These are phyloP conservation scores for Drosophila trapezifrons DNA, from an alignment of 1,140 invertebrate genomes.

Conservation along the genomic window DNA sequence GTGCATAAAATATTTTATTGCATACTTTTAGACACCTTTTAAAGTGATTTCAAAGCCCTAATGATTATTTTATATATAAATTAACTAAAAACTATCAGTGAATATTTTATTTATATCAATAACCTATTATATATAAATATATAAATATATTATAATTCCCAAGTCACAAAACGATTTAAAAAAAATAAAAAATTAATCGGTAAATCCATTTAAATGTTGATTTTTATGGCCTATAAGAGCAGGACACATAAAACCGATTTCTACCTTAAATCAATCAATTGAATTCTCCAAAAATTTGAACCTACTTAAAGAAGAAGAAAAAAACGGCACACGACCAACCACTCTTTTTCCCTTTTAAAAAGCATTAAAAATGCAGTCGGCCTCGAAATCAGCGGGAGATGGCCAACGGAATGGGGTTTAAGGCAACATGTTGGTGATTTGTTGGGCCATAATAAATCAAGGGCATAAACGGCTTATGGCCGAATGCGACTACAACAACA, in stretches of 20 bases:
- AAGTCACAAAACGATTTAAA: too few species aligned
- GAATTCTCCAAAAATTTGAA: slow-evolving; percentile 10
- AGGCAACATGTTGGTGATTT: slow-evolving; percentile 50
- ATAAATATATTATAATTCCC: too few species aligned
- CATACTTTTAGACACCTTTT: too few species aligned
- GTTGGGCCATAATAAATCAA: slow-evolving; percentile 70
- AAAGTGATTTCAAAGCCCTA: too few species aligned
- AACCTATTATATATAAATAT: too few species aligned
- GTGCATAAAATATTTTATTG: too few species aligned
- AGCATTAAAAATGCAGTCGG: slow-evolving; percentile 51
- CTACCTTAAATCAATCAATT: slow-evolving; percentile 12
- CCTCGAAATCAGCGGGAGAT: neutral
- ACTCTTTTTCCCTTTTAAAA: slow-evolving; percentile 9
- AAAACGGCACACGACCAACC: neutral
- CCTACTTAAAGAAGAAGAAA: neutral
- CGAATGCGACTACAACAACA: slow-evolving; percentile 7
- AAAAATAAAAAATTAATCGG: too few species aligned
- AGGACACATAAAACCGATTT: neutral
- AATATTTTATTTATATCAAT: neutral
- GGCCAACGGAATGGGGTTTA: slow-evolving; percentile 1
- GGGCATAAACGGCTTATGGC: slow-evolving; percentile 69
- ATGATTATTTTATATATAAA: too few species aligned
- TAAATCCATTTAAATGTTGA: neutral
- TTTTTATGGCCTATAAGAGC: slow-evolving; percentile 10
- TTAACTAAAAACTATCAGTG: neutral